Percentiles rank a stretch among this genome's conserved stretches.
phyloP scores from a whole-genome alignment of 2,888 invertebrate genomes.

The Neoitamus cyanurus region DNA sequence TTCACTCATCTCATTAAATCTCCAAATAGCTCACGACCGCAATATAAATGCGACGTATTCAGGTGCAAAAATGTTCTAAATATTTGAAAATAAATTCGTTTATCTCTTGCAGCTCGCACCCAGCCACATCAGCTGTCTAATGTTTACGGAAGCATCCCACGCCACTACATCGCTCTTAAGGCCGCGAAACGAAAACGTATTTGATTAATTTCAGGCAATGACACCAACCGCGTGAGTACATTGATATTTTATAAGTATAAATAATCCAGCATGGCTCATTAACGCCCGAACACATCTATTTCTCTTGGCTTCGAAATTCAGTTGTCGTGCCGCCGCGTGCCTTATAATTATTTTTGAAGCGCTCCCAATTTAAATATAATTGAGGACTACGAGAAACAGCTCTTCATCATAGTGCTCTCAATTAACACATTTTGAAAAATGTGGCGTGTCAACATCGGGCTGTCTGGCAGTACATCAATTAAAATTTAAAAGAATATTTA shows the following conservation, averaged over 20 bases:
- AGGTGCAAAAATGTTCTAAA: not conserved
- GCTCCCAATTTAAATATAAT: slow-evolving; percentile 8
- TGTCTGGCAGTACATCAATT: not conserved
- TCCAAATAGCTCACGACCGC: not conserved
- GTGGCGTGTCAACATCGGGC: not conserved
- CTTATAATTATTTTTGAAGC: not conserved
- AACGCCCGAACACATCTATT: not conserved
- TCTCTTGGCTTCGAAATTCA: not conserved
- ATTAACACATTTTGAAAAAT: not conserved
- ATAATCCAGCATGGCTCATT: not conserved
- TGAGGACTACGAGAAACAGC: not conserved
- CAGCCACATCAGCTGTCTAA: not conserved
- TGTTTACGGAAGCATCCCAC: slow-evolving; percentile 22
- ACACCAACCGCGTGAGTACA: not conserved
- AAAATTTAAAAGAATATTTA: not conserved
- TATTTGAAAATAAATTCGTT: not conserved
- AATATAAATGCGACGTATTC: not conserved
- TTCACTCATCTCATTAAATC: not conserved
- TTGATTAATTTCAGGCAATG: not conserved
- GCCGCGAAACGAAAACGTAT: not conserved
- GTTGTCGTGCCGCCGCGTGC: not conserved
- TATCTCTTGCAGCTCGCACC: not conserved
- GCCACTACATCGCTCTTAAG: not conserved
- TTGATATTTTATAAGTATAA: not conserved
- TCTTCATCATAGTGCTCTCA: not conserved